These are phyloP conservation scores for Criorhina ranunculi DNA, from an alignment of 2,888 invertebrate species.

Conservation along the genomic window DNA sequence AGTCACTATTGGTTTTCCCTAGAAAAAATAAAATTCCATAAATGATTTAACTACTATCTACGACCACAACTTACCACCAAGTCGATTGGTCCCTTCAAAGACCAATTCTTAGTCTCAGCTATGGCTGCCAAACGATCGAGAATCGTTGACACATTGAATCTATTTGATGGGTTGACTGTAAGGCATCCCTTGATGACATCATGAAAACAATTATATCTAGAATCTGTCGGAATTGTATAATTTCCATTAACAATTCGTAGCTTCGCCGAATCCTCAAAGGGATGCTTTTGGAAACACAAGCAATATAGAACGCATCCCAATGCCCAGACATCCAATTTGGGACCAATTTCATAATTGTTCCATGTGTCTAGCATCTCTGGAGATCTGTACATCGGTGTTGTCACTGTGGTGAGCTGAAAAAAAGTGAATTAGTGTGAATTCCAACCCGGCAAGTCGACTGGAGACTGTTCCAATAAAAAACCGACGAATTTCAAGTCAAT, in stretches of 20 bases:
- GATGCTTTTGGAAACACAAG: constrained; percentile 96
- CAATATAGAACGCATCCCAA: constrained; percentile 97
- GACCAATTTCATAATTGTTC: constrained; percentile 96
- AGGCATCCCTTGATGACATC: constrained; percentile 95
- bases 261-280: constrained; percentile 98
- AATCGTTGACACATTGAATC: constrained; percentile 91
- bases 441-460: too few relatives aligned
- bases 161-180: constrained; percentile 92
- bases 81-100: constrained; percentile 90
- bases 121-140: constrained; percentile 95
- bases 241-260: constrained; percentile 98
- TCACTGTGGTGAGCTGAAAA: constrained; percentile 83
- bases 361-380: constrained; percentile 99
- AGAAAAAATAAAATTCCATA: constrained; percentile 1
- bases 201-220: constrained; percentile 93
- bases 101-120: constrained; percentile 93
- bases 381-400: constrained; percentile 98
- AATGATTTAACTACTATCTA: neutral
- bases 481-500: too few relatives aligned
- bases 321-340: constrained; percentile 97
- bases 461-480: too few relatives aligned
- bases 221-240: constrained; percentile 93
- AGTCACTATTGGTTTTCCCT: constrained; percentile 82
- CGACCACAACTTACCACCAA: constrained; percentile 75
- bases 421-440: too few relatives aligned